Evolutionary conservation across 2,797 vertebrate species (phyloP), one percentile per base, ranked within the genome.

Genomic region (Galaxias olidus): DNA sequence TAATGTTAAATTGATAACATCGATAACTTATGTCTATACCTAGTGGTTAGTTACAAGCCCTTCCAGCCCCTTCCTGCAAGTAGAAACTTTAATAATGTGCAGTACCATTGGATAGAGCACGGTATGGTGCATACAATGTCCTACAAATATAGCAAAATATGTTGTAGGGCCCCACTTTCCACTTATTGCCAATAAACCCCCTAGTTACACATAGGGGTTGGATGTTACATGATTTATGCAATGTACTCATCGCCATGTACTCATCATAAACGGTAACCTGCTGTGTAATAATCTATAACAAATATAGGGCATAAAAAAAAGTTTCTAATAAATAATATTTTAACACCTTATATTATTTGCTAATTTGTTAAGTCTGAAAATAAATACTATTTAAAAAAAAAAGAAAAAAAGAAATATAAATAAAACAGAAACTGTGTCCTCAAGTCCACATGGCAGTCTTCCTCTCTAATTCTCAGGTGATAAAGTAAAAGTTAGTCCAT

Each of bases 121-220:
- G n/a, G 15, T 43, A n/a, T 57, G 41, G 40, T 42, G 15, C 40
- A 43, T 42, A n/a, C 55, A 47, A 14, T 12, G 14, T 12, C 7
- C 41, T 11, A 42, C 17, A 55, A 13, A 9, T 15, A 42, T n/a
- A 43, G 17, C 15, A 15, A 43, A 40, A 42, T n/a, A 42, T 41
- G 10, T 30, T 41, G 43, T 42, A 18, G 20, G 51, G 12, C 51
- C 51, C 17, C 18, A 18, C 46, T 18, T 59, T 18, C 49, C 46
- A 30, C 49, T 86, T 84, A 88, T 85, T 87, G 85, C 83, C 82
- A 79, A 78, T 61, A 51, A 79, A 55, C 73, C 65, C 67, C 78
- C 70, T 61, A 57, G 59, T 61, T 44, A 51, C 49, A 49, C 13
- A 43, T 69, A 63, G 55, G 69, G 67, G 69, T 70, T 75, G 62